Base-by-base conservation (phyloP, 2,888 invertebrate species). In the Zhengitettix transpicula region DNA sequence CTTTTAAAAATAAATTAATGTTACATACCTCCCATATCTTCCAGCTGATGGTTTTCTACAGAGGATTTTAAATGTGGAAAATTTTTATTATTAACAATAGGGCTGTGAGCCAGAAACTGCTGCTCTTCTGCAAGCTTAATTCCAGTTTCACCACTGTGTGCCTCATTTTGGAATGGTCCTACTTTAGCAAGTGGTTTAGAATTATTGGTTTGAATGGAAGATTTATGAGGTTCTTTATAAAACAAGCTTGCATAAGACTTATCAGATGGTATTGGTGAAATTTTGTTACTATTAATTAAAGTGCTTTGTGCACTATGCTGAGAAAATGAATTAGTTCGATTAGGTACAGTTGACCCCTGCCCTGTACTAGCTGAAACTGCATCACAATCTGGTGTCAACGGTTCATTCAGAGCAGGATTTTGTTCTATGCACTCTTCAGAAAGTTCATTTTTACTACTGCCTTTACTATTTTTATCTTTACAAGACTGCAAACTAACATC, bases 21-120 rank as follows among this genome's bases (percentile, higher is more conserved):
- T 1, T 47, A n/a, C 74, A 77, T 72, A 85, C 86, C 85, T 72
- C 84, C 85, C 79, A 84, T 82, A 68, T 83, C 77, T 67, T 82
- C 82, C 0, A 81, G 81, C 67, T 81, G 79, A 3, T 85, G 85
- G 72, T 85, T 84, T 66, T 83, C 78, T 64, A 78, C 9, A 41
- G n/a, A 28, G 1, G 42, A n/a, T 15, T 55, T 17, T n/a, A 55
- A 40, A 10, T 55, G 55, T 11, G 55, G 55, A 40, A 55, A 55
- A 40, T 55, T 47, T 47, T 47, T 47, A 14, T 47, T 47, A n/a
- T 47, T n/a, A 14, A 47, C 47, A n/a, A n/a, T 47, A 47, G 47
- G 47, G 12, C 14, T n/a, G n/a, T 12, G n/a, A 8, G n/a, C 8
- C 2, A 14, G 5, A 12, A 14, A n/a, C 5, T 12, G 12, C 44